Percentiles rank a stretch among this genome's conserved stretches.
Evolutionary conservation across 2,113 vertebrate genomes (phyloP).

Genomic region (Callorhinus ursinus): DNA sequence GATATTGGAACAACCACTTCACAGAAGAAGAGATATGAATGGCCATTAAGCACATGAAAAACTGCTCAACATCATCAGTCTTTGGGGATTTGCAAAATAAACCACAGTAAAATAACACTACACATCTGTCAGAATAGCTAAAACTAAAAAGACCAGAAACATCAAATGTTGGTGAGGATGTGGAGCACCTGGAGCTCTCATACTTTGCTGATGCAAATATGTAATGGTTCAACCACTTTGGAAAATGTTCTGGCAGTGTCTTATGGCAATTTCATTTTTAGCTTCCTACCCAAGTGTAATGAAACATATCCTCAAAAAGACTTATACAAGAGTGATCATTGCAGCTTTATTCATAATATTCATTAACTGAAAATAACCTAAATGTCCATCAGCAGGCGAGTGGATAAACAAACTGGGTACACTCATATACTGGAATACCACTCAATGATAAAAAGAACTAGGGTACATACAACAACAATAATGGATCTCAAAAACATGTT

Average conservation of each 20-base stretch:
- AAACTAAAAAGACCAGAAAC: neutral
- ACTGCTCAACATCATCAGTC: neutral
- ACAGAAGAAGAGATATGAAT: neutral
- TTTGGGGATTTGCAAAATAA: neutral
- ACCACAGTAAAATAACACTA: neutral
- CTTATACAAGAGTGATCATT: neutral
- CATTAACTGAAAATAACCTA: neutral
- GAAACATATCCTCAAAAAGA: neutral
- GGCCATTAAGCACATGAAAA: neutral
- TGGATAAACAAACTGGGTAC: neutral
- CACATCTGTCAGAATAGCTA: neutral
- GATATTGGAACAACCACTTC: neutral
- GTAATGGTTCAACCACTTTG: neutral
- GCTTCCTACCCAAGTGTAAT: neutral
- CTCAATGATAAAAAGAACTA: neutral
- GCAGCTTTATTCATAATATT: neutral
- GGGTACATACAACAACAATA: neutral
- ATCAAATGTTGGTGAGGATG: neutral
- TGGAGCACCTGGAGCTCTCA: neutral
- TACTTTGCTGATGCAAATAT: neutral
- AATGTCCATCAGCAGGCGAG: neutral
- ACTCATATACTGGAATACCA: neutral
- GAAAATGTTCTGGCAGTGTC: neutral
- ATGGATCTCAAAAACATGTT: neutral
- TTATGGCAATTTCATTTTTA: neutral